phyloP scores from a whole-genome alignment of 2,888 invertebrate species.

The Vannuccia rotundouncinata region DNA sequence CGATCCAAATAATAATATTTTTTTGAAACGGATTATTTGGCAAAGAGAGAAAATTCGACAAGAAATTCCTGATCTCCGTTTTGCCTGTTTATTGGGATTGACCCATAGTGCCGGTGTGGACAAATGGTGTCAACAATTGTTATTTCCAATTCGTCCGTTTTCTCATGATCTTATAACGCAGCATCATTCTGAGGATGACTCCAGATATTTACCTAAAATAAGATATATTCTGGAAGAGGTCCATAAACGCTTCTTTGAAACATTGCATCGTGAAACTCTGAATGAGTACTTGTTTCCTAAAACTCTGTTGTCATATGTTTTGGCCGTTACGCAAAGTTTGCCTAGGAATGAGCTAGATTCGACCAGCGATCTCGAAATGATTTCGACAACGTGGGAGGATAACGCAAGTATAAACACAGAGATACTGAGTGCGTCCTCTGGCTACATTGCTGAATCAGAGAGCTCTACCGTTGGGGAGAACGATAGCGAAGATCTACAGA shows the following conservation, averaged over 20 bases:
- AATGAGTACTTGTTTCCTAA: background rate
- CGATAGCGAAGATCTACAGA: too few relatives aligned
- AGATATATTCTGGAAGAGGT: background rate
- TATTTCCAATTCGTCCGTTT: background rate
- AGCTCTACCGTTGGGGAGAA: background rate
- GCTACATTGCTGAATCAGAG: background rate
- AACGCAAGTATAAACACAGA: background rate
- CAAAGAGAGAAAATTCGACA: background rate
- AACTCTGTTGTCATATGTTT: background rate
- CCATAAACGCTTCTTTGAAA: background rate
- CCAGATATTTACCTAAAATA: background rate
- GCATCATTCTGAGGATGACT: background rate
- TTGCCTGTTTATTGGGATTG: background rate
- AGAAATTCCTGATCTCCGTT: background rate
- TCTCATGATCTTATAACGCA: background rate
- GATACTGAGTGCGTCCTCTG: background rate
- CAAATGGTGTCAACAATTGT: background rate
- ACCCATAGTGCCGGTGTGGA: background rate
- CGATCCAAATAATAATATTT: background rate
- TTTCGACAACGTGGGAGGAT: background rate
- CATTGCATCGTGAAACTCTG: background rate
- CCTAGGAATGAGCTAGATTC: too few relatives aligned
- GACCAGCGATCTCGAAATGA: background rate
- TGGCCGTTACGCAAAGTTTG: background rate
- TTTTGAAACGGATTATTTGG: background rate